Evolutionary conservation across 1,140 invertebrate species (phyloP).

Genomic region (Leptoteleia sp.): DNA sequence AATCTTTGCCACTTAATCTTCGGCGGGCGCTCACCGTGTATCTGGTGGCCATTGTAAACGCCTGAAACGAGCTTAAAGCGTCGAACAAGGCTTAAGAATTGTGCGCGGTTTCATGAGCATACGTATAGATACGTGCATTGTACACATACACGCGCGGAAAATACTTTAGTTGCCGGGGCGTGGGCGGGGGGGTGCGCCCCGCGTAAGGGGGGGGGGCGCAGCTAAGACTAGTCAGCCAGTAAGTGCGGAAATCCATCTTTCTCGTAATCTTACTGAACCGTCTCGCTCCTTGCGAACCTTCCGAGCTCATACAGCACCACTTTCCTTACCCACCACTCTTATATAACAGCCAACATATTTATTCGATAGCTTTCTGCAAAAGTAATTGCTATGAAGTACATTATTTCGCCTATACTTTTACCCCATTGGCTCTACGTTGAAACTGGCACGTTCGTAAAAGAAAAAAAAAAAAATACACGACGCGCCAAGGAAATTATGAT

Average conservation of each 20-base stretch:
- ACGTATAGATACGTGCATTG: constrained; percentile 43
- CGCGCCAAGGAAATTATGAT: too few relatives aligned
- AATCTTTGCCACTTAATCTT: constrained; percentile 64
- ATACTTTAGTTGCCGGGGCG: constrained; percentile 22
- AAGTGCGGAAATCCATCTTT: constrained; percentile 66
- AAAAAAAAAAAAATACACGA: too few relatives aligned
- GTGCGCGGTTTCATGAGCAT: constrained; percentile 35
- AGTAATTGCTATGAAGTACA: constrained; percentile 42
- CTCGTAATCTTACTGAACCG: constrained; percentile 55
- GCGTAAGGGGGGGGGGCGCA: constrained; percentile 47
- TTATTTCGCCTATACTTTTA: too few relatives aligned
- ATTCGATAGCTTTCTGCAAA: constrained; percentile 43
- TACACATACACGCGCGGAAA: constrained; percentile 10
- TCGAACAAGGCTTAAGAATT: constrained; percentile 66
- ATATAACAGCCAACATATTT: constrained; percentile 52
- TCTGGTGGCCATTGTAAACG: constrained; percentile 64
- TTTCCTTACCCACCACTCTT: constrained; percentile 36
- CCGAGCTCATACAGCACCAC: constrained; percentile 33
- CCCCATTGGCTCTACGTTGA: too few relatives aligned
- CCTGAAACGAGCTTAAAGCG: constrained; percentile 63
- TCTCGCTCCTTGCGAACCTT: constrained; percentile 21
- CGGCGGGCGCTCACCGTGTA: constrained; percentile 45
- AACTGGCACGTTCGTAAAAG: constrained; percentile 10
- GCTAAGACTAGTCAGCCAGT: constrained; percentile 57
- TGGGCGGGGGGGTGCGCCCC: constrained; percentile 4